phyloP scores from a whole-genome alignment of 2,888 invertebrate species.

The Cosmia trapezina region DNA sequence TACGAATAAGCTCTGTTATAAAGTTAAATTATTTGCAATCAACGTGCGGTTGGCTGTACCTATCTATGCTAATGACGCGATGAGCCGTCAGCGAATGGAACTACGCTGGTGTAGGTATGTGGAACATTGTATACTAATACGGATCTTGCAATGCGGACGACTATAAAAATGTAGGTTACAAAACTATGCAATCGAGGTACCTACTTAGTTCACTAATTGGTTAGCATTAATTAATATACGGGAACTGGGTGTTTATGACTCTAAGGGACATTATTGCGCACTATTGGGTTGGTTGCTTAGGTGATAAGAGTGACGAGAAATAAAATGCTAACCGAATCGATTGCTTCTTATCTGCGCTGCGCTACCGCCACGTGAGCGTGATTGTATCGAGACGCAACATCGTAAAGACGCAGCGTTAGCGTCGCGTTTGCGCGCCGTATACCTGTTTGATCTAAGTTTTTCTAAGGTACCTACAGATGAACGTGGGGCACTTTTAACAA shows the following conservation, averaged over 20 bases:
- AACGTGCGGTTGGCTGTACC: background rate
- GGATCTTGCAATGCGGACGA: slow-evolving; percentile 16
- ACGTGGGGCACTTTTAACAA: too few species aligned
- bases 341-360: background rate
- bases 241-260: too few species aligned
- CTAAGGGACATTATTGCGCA: too few species aligned
- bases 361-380: background rate
- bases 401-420: background rate
- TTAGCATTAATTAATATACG: background rate
- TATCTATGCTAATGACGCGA: background rate
- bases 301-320: background rate
- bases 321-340: background rate
- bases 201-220: slow-evolving; percentile 21
- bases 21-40: slow-evolving; percentile 7
- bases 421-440: background rate
- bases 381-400: background rate
- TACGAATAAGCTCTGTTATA: background rate
- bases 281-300: background rate
- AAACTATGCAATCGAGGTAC: slow-evolving; percentile 24
- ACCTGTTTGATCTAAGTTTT: too few species aligned
- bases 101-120: background rate
- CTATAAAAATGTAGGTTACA: slow-evolving; percentile 17
- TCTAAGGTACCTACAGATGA: background rate
- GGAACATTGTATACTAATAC: slow-evolving; percentile 33
- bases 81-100: slow-evolving; percentile 4